A percentile compares a stretch with the other conserved stretches of the same genome.
phyloP scores from a whole-genome alignment of 2,888 invertebrate species.

The Leptinotarsa peninsularis region DNA sequence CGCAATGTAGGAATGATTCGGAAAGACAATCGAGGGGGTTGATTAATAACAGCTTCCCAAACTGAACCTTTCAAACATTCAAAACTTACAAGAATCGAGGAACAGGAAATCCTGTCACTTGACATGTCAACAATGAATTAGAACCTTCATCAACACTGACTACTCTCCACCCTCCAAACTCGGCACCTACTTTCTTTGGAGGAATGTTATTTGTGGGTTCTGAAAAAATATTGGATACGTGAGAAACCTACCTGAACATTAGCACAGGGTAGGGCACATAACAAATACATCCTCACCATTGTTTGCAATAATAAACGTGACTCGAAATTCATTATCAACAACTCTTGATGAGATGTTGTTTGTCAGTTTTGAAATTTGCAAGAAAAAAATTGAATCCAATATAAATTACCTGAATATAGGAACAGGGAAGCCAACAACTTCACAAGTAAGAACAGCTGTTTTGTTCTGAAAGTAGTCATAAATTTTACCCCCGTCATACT shows the following conservation, averaged over 20 bases:
- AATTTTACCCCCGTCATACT: constrained; percentile 71
- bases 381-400: constrained; percentile 11
- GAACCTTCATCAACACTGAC: constrained; percentile 68
- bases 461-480: constrained; percentile 67
- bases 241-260: constrained; percentile 64
- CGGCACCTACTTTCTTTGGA: constrained; percentile 72
- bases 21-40: no score
- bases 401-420: constrained; percentile 76
- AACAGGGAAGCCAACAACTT: constrained; percentile 77
- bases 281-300: constrained; percentile 65
- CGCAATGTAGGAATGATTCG: background rate
- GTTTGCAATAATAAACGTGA: constrained; percentile 67
- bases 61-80: background rate
- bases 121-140: constrained; percentile 76
- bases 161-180: constrained; percentile 72
- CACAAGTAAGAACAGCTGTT: constrained; percentile 75
- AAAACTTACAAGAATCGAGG: constrained; percentile 78
- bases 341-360: constrained; percentile 74
- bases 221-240: constrained; percentile 44
- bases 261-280: constrained; percentile 68
- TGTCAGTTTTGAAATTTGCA: constrained; percentile 71
- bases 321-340: constrained; percentile 67
- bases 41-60: background rate
- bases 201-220: constrained; percentile 75
- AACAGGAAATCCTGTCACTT: constrained; percentile 77